Percentiles rank a stretch among this genome's conserved stretches.
phyloP scores from a whole-genome alignment of 2,888 invertebrate species.

The Meganola albula region DNA sequence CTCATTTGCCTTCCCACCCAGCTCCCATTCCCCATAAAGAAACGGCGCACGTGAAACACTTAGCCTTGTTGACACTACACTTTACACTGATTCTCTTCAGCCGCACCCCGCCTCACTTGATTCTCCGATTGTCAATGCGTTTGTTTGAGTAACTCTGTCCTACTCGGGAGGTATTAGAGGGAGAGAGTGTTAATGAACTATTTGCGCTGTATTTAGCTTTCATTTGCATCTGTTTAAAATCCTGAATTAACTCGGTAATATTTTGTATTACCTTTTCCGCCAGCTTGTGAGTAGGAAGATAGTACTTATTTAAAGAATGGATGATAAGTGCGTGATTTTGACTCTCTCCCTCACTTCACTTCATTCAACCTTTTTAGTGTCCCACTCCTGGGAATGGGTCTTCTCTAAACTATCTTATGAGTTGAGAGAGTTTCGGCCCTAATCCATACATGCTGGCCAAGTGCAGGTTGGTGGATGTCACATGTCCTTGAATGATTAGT shows the following conservation, averaged over 20 bases:
- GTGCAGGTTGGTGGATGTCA: too few relatives aligned
- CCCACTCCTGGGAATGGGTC: too few relatives aligned
- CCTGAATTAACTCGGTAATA: too few relatives aligned
- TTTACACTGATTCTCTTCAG: constrained; percentile 59
- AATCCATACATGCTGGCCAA: too few relatives aligned
- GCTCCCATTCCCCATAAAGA: constrained; percentile 63
- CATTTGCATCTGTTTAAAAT: background rate
- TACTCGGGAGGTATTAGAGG: background rate
- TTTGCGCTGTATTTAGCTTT: background rate
- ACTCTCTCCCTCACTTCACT: too few relatives aligned
- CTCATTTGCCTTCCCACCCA: constrained; percentile 2
- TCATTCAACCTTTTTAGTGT: too few relatives aligned
- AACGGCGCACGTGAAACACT: constrained; percentile 65
- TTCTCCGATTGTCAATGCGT: constrained; percentile 27
- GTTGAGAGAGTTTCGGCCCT: too few relatives aligned
- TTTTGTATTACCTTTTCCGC: background rate
- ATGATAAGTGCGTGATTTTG: too few relatives aligned
- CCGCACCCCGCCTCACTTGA: constrained; percentile 39
- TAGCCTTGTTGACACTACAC: constrained; percentile 75
- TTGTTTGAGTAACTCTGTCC: constrained; percentile 14
- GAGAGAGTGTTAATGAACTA: constrained; percentile 14
- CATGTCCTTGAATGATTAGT: too few relatives aligned
- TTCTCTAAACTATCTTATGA: too few relatives aligned
- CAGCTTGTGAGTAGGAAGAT: too few relatives aligned
- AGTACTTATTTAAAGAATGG: too few relatives aligned